A percentile compares a stretch with the other conserved stretches of the same genome.
Conservation (phyloP, 1,140 invertebrate species). For the Leptoteleia sp. region DNA sequence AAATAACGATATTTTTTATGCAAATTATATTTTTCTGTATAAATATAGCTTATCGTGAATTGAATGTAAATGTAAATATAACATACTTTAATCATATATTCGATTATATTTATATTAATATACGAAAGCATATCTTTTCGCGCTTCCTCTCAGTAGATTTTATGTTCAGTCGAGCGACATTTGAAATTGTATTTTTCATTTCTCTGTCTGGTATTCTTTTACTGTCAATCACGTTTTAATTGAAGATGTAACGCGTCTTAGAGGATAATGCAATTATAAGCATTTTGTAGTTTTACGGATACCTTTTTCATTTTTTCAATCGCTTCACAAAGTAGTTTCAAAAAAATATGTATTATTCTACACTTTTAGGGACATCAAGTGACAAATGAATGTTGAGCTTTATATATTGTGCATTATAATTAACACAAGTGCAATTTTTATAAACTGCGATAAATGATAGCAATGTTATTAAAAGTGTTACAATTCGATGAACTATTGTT, state of each 20-base stretch:
- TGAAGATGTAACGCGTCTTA: too few species aligned
- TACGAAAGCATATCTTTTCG: too few species aligned
- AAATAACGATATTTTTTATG: background rate
- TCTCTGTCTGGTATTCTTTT: too few species aligned
- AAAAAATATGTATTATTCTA: constrained; percentile 1
- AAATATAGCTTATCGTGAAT: constrained; percentile 5
- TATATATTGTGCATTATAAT: background rate
- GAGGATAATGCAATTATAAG: too few species aligned
- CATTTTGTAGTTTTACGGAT: constrained; percentile 5
- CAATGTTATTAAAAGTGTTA: constrained; percentile 5
- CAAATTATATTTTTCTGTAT: background rate
- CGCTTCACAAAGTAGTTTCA: background rate
- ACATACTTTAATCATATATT: too few species aligned
- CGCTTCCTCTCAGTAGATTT: too few species aligned
- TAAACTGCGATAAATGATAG: constrained; percentile 3
- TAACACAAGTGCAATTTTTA: constrained; percentile 6
- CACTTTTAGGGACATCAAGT: background rate
- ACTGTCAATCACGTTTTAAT: too few species aligned
- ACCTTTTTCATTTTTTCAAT: constrained; percentile 4
- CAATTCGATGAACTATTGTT: background rate
- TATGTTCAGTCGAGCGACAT: too few species aligned
- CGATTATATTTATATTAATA: too few species aligned
- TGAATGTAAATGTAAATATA: constrained; percentile 9
- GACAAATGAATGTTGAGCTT: background rate
- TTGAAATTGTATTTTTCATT: too few species aligned